phyloP scores from a whole-genome alignment of 2,888 invertebrate genomes.

The Linnaemya vulpina region DNA sequence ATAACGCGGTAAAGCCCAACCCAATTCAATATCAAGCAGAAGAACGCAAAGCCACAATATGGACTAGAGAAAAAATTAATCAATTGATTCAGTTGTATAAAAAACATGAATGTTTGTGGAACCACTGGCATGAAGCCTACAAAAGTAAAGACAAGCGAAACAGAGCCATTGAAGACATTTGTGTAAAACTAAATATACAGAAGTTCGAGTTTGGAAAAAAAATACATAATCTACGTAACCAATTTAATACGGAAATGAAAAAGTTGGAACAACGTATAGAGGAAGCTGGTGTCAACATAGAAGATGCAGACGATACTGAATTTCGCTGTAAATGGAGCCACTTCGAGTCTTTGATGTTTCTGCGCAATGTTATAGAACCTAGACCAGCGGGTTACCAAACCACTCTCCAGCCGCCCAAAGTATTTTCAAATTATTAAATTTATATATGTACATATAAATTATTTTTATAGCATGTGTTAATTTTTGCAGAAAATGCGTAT shows the following conservation, averaged over 20 bases:
- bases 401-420: slow-evolving; percentile 63
- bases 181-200: slow-evolving; percentile 76
- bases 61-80: slow-evolving; percentile 80
- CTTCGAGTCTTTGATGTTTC: slow-evolving; percentile 80
- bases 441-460: neutral
- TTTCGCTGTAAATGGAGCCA: slow-evolving; percentile 81
- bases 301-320: slow-evolving; percentile 34
- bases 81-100: slow-evolving; percentile 80
- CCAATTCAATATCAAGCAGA: neutral
- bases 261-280: slow-evolving; percentile 79
- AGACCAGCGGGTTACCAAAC: slow-evolving; percentile 78
- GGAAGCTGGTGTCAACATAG: slow-evolving; percentile 73
- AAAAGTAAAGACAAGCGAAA: slow-evolving; percentile 79
- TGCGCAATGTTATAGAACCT: slow-evolving; percentile 79
- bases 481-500: slow-evolving; percentile 66
- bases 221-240: slow-evolving; percentile 82
- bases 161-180: slow-evolving; percentile 79
- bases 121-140: slow-evolving; percentile 79
- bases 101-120: slow-evolving; percentile 81
- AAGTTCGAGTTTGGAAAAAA: slow-evolving; percentile 81
- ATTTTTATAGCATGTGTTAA: neutral
- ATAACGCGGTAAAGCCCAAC: neutral
- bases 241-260: slow-evolving; percentile 82
- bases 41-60: slow-evolving; percentile 74
- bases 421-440: slow-evolving; percentile 15